Base-by-base conservation (phyloP, 2,888 invertebrate species). In the Hydroisotoma schaefferi region DNA sequence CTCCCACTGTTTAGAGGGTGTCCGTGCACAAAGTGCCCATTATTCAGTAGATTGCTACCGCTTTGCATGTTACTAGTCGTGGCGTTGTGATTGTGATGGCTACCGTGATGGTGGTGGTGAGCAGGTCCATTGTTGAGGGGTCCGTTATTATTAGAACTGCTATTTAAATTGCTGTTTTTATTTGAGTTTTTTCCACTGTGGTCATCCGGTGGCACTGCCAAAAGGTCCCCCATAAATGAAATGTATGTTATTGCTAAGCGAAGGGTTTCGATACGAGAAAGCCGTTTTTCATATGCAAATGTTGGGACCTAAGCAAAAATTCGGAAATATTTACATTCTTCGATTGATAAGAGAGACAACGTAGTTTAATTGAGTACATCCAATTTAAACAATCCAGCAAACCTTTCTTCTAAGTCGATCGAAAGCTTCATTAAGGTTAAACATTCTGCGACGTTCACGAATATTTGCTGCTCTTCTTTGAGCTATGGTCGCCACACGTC, bases 201-300 rank as follows among this genome's bases (percentile, higher is more conserved):
- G 8, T 46, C 46, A 8, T 46, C 46, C 5, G 46, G 46, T 5
- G 68, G 68, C 22, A 63, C 77, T 38, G 77, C 77, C 15, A 92
- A 79, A 5, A 95, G 80, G 75, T 95, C 94, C 27, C 90, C 86
- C 95, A 97, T 95, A 78, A 95, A 97, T 66, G 90, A 87, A 74
- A 97, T 97, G 80, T 97, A 97, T 0, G 93, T 94, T 74, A 95
- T 94, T 55, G 95, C 95, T 73, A 97, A 80, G 0, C 94, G 85
- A 0, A 97, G 81, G 0, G 95, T 97, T 79, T 97, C 95, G 75
- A 97, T 95, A 68, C 95, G 85, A 0, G 94, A 95, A 1, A 97
- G 82, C 0, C 94, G 85, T 77, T 95, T 95, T 78, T 97, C 95
- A 76, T 95, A 95, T 0, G 95, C 94, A 75, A 97, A 97, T 0